Evolutionary conservation across 2,113 vertebrate genomes (phyloP), one percentile per base, ranked within the genome.

Genomic region (Rhabdomys dilectus): DNA sequence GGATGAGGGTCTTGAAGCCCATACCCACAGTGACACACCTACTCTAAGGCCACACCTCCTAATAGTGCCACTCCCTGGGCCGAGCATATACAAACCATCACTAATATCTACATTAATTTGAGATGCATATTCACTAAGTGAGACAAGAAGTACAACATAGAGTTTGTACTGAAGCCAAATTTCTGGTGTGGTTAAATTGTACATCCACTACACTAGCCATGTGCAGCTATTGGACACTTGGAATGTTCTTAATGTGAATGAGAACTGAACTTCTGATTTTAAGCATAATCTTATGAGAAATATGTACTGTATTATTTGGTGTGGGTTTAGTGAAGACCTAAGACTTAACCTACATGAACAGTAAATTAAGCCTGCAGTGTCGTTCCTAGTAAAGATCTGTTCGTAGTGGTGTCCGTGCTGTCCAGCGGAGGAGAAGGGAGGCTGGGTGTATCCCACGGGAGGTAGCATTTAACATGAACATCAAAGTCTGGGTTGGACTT

Each of bases 181-280:
- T 89, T 91, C 56, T 26, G 1, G 81, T 51, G 36, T 73, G n/a
- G 36, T 89, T 21, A 24, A 89, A 75, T 88, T 95, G 72, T 90
- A 0, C 78, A 26, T 90, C 48, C 84, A 12, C 34, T 85, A 53
- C 58, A 81, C 53, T 85, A 73, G n/a, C 58, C 29, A 21, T 66
- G 26, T 87, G 19, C 85, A 80, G 60, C 24, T 88, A 0, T 75
- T 85, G 45, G 72, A 56, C 80, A 42, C 72, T 92, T 97, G 24
- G 91, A 97, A 77, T 91, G 36, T 76, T 29, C 45, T 10, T 95
- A 53, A 84, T 86, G 51, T 48, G 39, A 95, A 81, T 73, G 58
- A 97, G 42, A 48, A 77, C 10, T 91, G 76, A 75, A 81, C 70
- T 95, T 86, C 58, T 87, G 56, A 45, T 62, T 89, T 76, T 8